Percentiles rank a stretch among this genome's conserved stretches.
Conservation (phyloP, 2,113 vertebrate species). For the Macrotus californicus region DNA sequence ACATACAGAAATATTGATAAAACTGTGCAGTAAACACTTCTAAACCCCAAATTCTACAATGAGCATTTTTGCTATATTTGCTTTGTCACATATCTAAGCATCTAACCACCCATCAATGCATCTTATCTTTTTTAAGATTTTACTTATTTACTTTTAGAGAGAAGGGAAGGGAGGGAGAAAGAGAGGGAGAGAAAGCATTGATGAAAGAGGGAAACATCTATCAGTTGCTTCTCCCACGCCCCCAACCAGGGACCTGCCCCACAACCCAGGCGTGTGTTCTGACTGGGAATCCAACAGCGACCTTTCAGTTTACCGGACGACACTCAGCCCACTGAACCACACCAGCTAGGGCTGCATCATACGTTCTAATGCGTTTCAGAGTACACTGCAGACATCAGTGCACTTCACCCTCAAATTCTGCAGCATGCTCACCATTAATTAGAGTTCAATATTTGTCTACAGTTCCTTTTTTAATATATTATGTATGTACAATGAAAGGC, state of each 20-base stretch:
- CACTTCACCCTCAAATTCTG: not conserved
- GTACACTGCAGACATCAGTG: not conserved
- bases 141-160: too few species aligned
- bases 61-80: not conserved
- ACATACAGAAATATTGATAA: not conserved
- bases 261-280: too few species aligned
- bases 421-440: not conserved
- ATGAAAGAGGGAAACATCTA: too few species aligned
- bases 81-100: not conserved
- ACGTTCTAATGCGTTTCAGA: not conserved
- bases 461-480: not conserved
- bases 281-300: too few species aligned
- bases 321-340: too few species aligned
- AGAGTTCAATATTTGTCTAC: not conserved
- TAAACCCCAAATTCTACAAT: not conserved
- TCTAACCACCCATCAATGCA: not conserved
- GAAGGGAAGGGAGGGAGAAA: too few species aligned
- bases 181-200: too few species aligned
- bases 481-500: not conserved
- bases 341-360: too few species aligned
- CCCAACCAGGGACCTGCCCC: too few species aligned
- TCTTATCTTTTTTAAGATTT: not conserved
- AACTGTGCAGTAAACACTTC: not conserved
- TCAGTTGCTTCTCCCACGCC: too few species aligned
- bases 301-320: too few species aligned